phyloP scores from a whole-genome alignment of 2,797 vertebrate species.

The Acipenser transmontanus region DNA sequence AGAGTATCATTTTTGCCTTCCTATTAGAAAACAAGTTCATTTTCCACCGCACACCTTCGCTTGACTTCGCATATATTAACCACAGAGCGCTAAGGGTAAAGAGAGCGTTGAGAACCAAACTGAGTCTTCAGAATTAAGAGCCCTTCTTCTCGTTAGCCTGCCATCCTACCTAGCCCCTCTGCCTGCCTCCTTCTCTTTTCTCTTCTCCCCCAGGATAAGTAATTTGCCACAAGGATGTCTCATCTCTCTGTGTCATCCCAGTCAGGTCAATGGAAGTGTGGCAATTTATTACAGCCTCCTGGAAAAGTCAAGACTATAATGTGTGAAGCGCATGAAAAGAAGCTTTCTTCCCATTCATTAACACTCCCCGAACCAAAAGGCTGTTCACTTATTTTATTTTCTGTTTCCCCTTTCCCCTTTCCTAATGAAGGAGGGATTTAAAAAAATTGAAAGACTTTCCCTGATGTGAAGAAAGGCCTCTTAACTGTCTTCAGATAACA shows the following conservation, averaged over 20 bases:
- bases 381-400: slow-evolving; percentile 53
- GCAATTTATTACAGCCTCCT: slow-evolving; percentile 78
- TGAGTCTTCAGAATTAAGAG: slow-evolving; percentile 49
- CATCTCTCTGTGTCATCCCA: slow-evolving; percentile 66
- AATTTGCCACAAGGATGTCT: slow-evolving; percentile 65
- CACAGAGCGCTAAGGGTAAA: background rate
- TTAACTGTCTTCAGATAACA: slow-evolving; percentile 61
- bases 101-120: background rate
- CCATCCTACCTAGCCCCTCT: slow-evolving; percentile 58
- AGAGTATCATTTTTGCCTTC: background rate
- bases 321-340: slow-evolving; percentile 73
- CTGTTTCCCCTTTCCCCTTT: slow-evolving; percentile 44
- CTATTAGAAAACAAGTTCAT: slow-evolving; percentile 66
- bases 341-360: slow-evolving; percentile 70
- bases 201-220: slow-evolving; percentile 32
- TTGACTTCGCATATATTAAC: slow-evolving; percentile 44
- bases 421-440: slow-evolving; percentile 61
- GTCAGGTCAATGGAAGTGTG: slow-evolving; percentile 53
- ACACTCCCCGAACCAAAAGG: slow-evolving; percentile 63
- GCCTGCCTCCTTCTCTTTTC: background rate
- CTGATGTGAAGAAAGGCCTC: slow-evolving; percentile 58
- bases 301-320: slow-evolving; percentile 91
- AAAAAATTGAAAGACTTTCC: slow-evolving; percentile 63
- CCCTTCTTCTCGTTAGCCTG: slow-evolving; percentile 71
- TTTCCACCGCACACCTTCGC: slow-evolving; percentile 71